phyloP scores from a whole-genome alignment of 1,140 invertebrate species.

The Dendrolimus kikuchii region DNA sequence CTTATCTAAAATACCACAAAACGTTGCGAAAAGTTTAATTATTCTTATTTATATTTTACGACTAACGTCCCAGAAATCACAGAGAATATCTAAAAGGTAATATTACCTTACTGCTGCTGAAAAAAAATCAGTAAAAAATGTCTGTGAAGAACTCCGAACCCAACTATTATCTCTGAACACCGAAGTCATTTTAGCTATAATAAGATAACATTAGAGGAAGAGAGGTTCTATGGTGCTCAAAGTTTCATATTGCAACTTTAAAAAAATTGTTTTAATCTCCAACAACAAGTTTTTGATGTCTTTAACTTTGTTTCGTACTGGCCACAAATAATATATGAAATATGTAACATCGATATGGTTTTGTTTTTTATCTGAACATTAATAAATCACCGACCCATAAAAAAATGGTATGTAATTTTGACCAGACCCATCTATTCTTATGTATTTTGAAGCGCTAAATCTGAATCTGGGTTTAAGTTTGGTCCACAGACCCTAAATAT shows the following conservation, averaged over 20 bases:
- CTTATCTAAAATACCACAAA: constrained; percentile 2
- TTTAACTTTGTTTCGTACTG: too few species aligned
- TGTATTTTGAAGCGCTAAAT: too few species aligned
- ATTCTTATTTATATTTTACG: neutral
- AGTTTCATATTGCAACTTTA: constrained; percentile 16
- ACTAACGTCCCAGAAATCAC: constrained; percentile 41
- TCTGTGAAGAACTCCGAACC: constrained; percentile 43
- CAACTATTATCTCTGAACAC: constrained; percentile 68
- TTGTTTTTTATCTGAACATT: too few species aligned
- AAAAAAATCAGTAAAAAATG: constrained; percentile 52
- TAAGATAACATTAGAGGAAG: constrained; percentile 71
- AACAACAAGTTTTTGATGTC: too few species aligned
- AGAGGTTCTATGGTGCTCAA: constrained; percentile 35
- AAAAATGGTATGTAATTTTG: too few species aligned
- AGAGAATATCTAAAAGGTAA: constrained; percentile 54
- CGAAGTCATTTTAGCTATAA: constrained; percentile 72
- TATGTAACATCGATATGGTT: too few species aligned
- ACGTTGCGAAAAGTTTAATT: neutral
- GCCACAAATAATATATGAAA: too few species aligned
- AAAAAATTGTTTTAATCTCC: neutral
- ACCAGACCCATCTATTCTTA: too few species aligned
- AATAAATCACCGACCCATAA: too few species aligned
- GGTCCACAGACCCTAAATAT: too few species aligned
- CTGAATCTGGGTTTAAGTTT: too few species aligned
- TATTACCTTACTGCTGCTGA: constrained; percentile 44